Conservation (phyloP, 2,113 vertebrate genomes). For the Manacus vitellinus region DNA sequence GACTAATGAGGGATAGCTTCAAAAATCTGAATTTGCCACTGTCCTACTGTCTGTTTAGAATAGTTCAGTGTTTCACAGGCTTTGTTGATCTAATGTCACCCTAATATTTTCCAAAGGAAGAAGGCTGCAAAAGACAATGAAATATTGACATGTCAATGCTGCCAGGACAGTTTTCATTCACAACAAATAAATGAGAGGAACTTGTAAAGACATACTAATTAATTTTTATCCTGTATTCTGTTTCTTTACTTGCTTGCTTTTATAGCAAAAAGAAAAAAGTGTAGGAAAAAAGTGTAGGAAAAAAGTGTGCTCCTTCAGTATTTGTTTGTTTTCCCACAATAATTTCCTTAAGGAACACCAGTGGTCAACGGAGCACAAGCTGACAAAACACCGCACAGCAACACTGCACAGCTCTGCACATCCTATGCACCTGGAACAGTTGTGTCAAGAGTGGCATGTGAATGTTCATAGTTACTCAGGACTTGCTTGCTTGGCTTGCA, state of each 20-base stretch:
- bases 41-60: not conserved
- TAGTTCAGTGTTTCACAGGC: not conserved
- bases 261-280: too few relatives aligned
- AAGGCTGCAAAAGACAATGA: not conserved
- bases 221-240: not conserved
- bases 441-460: fast-evolving
- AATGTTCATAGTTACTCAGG: not conserved
- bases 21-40: not conserved
- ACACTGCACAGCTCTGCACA: not conserved
- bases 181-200: not conserved
- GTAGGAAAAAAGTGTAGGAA: not conserved
- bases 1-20: not conserved
- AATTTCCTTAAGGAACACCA: not conserved
- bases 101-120: not conserved
- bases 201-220: not conserved
- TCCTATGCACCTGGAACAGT: not conserved
- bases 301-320: not conserved
- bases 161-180: not conserved
- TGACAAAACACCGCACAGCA: not conserved
- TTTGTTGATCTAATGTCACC: not conserved
- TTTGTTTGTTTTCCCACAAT: not conserved
- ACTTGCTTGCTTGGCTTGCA: not conserved
- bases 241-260: not conserved
- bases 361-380: not conserved
- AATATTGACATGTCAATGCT: not conserved